phyloP scores from a whole-genome alignment of 2,113 vertebrate species.

The Triplophysa rosa region DNA sequence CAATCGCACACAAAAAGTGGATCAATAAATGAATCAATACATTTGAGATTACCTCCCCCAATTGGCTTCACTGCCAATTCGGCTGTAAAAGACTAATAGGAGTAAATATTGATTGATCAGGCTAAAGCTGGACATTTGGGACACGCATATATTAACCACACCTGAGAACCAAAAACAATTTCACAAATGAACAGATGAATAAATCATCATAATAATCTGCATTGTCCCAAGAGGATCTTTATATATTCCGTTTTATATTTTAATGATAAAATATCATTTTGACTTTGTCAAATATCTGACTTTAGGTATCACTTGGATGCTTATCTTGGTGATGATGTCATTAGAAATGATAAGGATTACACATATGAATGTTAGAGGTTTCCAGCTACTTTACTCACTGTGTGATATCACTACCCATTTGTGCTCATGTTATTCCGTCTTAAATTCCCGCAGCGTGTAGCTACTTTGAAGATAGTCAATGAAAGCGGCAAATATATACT shows the following conservation, averaged over 20 bases:
- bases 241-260: not conserved
- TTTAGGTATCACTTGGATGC: not conserved
- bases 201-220: slow-evolving; percentile 16
- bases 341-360: not conserved
- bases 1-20: slow-evolving; percentile 42
- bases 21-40: slow-evolving; percentile 75
- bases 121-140: slow-evolving; percentile 52
- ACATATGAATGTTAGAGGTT: not conserved
- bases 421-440: slow-evolving; percentile 9
- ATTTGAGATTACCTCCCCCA: slow-evolving; percentile 60
- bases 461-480: slow-evolving; percentile 54
- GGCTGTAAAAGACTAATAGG: slow-evolving; percentile 53
- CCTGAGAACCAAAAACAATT: slow-evolving; percentile 32
- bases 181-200: slow-evolving; percentile 27
- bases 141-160: slow-evolving; percentile 33
- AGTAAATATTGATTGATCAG: slow-evolving; percentile 63
- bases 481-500: slow-evolving; percentile 58
- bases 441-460: slow-evolving; percentile 41
- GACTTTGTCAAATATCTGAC: not conserved
- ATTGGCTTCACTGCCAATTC: slow-evolving; percentile 55
- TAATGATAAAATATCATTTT: too few relatives aligned
- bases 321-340: not conserved
- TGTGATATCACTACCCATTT: slow-evolving; percentile 25
- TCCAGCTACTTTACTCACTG: not conserved
- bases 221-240: not conserved